These are phyloP conservation scores for Eira barbara DNA, from an alignment of 2,113 vertebrate genomes.

Conservation along the genomic window DNA sequence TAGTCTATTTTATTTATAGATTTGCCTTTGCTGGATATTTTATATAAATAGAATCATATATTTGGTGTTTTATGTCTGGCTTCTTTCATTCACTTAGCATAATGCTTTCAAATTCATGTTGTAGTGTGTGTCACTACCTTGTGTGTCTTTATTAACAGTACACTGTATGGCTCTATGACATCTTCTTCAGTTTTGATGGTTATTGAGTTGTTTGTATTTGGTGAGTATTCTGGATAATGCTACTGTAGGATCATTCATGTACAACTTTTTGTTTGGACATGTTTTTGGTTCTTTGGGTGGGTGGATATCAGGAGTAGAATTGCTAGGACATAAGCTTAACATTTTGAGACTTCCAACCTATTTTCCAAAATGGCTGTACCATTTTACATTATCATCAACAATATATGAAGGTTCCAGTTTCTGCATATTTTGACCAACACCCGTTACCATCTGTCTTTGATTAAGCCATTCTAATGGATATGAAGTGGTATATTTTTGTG, in stretches of 20 bases:
- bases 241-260: neutral
- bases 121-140: neutral
- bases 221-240: neutral
- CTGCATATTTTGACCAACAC: neutral
- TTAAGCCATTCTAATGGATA: neutral
- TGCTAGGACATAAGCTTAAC: neutral
- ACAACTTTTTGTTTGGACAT: neutral
- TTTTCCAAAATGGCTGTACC: neutral
- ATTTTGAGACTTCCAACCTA: neutral
- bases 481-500: neutral
- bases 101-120: neutral
- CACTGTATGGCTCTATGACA: neutral
- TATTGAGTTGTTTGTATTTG: neutral
- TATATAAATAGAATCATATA: neutral
- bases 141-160: neutral
- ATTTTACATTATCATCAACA: neutral
- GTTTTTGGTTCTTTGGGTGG: neutral
- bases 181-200: neutral
- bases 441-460: neutral
- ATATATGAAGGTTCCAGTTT: neutral
- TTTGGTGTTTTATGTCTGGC: neutral
- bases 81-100: neutral
- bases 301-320: neutral
- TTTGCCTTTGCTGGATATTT: neutral
- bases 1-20: neutral